Conservation (phyloP, 1,140 invertebrate genomes). For the Atta colombica region DNA sequence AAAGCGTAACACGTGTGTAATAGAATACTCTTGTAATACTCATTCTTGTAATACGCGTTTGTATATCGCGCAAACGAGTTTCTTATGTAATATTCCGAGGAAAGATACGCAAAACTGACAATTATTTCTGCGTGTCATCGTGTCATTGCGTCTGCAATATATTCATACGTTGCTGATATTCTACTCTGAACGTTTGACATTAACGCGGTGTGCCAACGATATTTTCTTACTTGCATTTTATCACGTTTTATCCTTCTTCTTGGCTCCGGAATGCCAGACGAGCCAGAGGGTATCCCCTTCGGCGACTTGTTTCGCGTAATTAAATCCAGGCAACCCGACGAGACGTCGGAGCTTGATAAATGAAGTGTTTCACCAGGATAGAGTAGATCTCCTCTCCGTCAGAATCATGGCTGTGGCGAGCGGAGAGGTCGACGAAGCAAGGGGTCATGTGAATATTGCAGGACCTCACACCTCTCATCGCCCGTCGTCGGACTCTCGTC, state of each 20-base stretch:
- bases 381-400: conserved; percentile 68
- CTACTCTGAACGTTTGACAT: not conserved
- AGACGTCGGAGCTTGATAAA: conserved; percentile 80
- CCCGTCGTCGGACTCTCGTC: conserved; percentile 65
- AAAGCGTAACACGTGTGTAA: not conserved
- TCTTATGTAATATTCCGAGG: not conserved
- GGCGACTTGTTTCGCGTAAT: conserved; percentile 80
- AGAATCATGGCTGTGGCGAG: conserved; percentile 67
- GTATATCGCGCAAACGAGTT: not conserved
- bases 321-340: conserved; percentile 78
- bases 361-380: conserved; percentile 75
- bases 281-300: conserved; percentile 66
- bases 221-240: conserved; percentile 61
- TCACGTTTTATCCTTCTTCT: conserved; percentile 34
- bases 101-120: not conserved
- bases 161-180: not conserved
- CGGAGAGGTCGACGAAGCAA: conserved; percentile 60
- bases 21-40: not conserved
- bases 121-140: not conserved
- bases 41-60: too few relatives aligned
- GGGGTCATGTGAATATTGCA: conserved; percentile 77
- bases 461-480: conserved; percentile 71
- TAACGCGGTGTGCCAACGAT: conserved; percentile 20
- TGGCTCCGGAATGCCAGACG: conserved; percentile 49
- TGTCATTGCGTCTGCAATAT: not conserved